Evolutionary conservation across 2,888 invertebrate genomes (phyloP), one percentile per base, ranked within the genome.

Genomic region (Saturnia pavonia): DNA sequence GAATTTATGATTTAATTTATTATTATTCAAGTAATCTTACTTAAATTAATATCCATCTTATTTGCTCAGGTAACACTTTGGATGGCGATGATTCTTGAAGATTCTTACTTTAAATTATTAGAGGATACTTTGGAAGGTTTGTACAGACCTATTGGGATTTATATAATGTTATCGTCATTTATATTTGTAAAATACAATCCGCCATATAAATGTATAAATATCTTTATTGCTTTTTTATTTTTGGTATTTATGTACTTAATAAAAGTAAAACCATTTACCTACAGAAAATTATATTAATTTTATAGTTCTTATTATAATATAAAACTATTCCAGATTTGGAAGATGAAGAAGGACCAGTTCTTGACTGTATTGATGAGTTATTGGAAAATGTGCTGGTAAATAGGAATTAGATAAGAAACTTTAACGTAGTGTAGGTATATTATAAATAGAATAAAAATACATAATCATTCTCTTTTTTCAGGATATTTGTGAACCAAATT

Each of bases 321-420:
- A 70, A 67, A 19, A 57, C 42, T 68, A 45, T 82, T 83, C 74
- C 81, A 93, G 93, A 93, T 68, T 78, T 94, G 63, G 90, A 92
- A 75, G 88, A 91, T 74, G 80, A 88, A 81, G 90, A 88, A 77
- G 92, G 92, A 0, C 90, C 89, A 0, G 86, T 87, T 9, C 83
- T 91, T 75, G 90, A 91, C 80, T 77, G 89, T 69, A 74, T 93
- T 68, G 92, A 93, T 72, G 82, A 85, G 19, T 71, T 93, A 68
- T 43, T 92, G 25, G 80, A 89, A 45, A 81, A 77, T 68, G 86
- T 88, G 67, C 51, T 85, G 83, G 92, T 93, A 82, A 86, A 42
- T 48, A 70, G 9, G 9, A 14, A 27, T 57, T n/a, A n/a, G n/a
- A n/a, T n/a, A n/a, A n/a, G n/a, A n/a, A 70, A 22, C 34, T 67